Base-by-base conservation (phyloP, 2,113 vertebrate species). In the Nesogale talazaci region DNA sequence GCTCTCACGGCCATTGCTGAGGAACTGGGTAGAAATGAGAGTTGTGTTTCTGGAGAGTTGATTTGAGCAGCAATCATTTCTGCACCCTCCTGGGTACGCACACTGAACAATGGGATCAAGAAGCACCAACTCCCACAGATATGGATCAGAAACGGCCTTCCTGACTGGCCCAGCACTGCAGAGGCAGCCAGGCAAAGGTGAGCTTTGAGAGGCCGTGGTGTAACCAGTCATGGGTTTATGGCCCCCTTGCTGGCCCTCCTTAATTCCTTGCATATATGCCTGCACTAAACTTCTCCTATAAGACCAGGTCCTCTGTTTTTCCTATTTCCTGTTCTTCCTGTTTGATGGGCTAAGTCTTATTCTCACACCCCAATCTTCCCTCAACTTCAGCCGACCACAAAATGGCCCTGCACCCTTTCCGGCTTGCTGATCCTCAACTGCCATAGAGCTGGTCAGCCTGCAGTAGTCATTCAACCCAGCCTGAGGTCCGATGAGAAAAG, bases 31-130 rank as follows among this genome's bases (percentile, higher is more conserved):
- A 19, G 61, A 88, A 42, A 27, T 8, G 52, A 84, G 14, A 76
- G 19, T 14, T 94, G 36, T 52, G 93, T 94, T 95, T 93, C 83
- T 92, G 90, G 95, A 86, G 85, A 90, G 97, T 96, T 96, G 94
- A 67, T 79, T 89, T 93, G 81, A 95, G 83, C 83, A 96, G 95
- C 85, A 93, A 67, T 96, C 90, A 95, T 72, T 86, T 96, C 38
- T 91, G 14, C 12, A 79, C 95, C 95, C 96, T 95, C 94, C 95
- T 92, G 96, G 77, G 75, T 95, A 96, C 97, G 96, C 95, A 94
- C 40, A 4, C 52, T 52, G 89, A 95, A 76, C 95, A 96, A 96
- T 95, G 82, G 90, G 94, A 92, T 93, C 92, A 96, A 97, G 94
- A 94, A 97, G 69, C 92, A 95, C 90, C 88, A 93, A 61, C 52